Evolutionary conservation across 2,888 invertebrate species (phyloP), one percentile per base, ranked within the genome.

Genomic region (Diadegma fenestrale): DNA sequence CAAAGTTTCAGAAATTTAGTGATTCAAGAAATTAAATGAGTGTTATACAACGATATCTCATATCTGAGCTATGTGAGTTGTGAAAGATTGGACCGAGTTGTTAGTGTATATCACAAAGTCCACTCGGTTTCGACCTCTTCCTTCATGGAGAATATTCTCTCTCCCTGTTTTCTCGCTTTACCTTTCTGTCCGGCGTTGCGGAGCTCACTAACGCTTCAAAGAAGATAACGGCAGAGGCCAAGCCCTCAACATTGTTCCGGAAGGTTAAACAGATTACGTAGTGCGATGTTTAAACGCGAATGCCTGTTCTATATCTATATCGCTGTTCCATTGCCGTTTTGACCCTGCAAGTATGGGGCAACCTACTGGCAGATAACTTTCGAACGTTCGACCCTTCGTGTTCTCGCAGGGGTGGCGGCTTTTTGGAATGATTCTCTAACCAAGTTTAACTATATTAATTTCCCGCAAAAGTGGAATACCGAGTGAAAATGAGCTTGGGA

Each of bases 251-350:
- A 91, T 91, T 92, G 91, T 92, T 92, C 89, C 89, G 88, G 89
- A 90, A 92, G 91, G 92, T 92, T 93, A 92, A 92, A 92, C 92
- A 92, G 92, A 92, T 92, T 93, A 92, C 89, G 88, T 86, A 88
- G 87, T 88, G 86, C 88, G 89, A 90, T 92, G 92, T 91, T 92
- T 91, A 91, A 93, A 91, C 91, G 91, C 90, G 91, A 92, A 92
- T 92, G 90, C 90, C 91, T 88, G 87, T 88, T 89, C 88, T 82
- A 89, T 89, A 87, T 88, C 84, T 85, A 71, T 66, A 48, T 41
- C 43, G 14, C 54, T 14, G 58, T 17, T 73, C 48, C 63, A 78
- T 78, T 58, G 78, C 7, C 58, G 78, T 58, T 69, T 69, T 64
- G 78, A 78, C 58, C 43, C 43, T 45, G 43, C 68, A 78, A 78